Conservation (phyloP, 2,888 invertebrate genomes). For the Himalopsyche japonica region DNA sequence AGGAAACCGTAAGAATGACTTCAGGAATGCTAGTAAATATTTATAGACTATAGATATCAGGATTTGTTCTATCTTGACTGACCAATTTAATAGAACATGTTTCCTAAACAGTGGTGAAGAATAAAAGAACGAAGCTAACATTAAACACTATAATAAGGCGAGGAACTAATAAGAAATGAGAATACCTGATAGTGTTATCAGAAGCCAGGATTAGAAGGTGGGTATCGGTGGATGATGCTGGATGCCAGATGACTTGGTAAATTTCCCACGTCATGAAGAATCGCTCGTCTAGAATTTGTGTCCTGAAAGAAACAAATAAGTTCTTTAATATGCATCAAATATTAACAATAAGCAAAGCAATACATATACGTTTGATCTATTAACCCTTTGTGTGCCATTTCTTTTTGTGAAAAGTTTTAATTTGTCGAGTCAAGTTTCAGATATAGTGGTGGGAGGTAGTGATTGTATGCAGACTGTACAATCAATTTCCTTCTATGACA, state of each 20-base stretch:
- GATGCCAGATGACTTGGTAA: conserved; percentile 83
- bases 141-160: background rate
- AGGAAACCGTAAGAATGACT: too few species aligned
- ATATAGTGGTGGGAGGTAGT: too few species aligned
- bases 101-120: background rate
- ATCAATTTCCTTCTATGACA: background rate
- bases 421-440: too few species aligned
- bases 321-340: background rate
- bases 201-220: conserved; percentile 81
- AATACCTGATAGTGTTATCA: conserved; percentile 82
- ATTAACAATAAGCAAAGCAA: too few species aligned
- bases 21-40: too few species aligned
- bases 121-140: background rate
- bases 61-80: too few species aligned
- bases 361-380: too few species aligned
- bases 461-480: background rate
- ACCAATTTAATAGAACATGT: too few species aligned
- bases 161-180: background rate
- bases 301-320: conserved; percentile 58
- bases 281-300: conserved; percentile 72
- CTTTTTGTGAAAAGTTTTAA: too few species aligned
- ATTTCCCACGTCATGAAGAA: conserved; percentile 74
- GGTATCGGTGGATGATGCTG: conserved; percentile 73
- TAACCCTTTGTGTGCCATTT: too few species aligned
- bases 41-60: too few species aligned